A percentile compares a stretch with the other conserved stretches of the same genome.
These are phyloP conservation scores for Bolinopsis microptera DNA, from an alignment of 37 sponge, comb jelly and placozoan genomes.

Conservation along the genomic window DNA sequence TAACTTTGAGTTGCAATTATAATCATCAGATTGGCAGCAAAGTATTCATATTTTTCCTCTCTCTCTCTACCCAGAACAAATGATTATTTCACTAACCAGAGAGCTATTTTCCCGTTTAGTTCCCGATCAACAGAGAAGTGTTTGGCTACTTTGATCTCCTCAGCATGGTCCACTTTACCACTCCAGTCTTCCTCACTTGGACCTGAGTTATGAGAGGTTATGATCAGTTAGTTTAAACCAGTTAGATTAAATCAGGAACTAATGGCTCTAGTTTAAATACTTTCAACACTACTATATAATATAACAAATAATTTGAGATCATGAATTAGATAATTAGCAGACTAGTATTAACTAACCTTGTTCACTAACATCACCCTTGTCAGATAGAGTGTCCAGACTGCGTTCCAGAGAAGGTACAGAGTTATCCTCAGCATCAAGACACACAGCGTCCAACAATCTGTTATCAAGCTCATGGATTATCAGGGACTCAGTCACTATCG, in stretches of 20 bases:
- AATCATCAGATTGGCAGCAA: background rate
- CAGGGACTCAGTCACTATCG: constrained; percentile 13
- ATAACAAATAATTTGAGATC: too few relatives aligned
- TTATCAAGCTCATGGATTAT: constrained; percentile 16
- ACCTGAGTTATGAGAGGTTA: too few relatives aligned
- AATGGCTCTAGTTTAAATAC: too few relatives aligned
- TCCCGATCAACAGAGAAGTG: background rate
- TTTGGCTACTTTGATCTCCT: background rate
- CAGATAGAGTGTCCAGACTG: background rate
- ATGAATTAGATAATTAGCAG: too few relatives aligned
- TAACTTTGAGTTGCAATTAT: background rate
- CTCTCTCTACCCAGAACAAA: too few relatives aligned
- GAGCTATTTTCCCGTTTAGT: background rate
- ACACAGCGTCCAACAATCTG: background rate
- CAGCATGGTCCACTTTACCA: constrained; percentile 9
- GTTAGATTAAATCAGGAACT: too few relatives aligned
- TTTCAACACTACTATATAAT: too few relatives aligned
- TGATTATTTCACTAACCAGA: constrained; percentile 34
- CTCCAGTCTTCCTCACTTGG: background rate
- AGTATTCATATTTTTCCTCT: too few relatives aligned
- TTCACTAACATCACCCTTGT: background rate
- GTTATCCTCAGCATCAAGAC: background rate
- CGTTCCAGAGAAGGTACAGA: background rate
- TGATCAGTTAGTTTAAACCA: too few relatives aligned
- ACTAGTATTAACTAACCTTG: background rate